Conservation (phyloP, 92 coral and sea anemone genomes). For the Muricea muricata region DNA sequence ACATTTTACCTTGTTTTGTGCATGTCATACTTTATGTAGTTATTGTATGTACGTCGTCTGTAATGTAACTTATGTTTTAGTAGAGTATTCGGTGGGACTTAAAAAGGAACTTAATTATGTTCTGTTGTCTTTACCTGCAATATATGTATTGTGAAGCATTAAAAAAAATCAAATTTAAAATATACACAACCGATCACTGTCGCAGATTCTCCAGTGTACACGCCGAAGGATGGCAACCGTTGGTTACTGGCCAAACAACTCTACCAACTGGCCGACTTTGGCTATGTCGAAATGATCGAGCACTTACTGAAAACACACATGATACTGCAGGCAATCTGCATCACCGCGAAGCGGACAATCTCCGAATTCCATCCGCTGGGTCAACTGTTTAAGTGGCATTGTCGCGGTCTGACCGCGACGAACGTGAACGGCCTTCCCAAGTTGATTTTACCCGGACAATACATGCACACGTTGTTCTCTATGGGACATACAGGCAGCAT, state of each 20-base stretch:
- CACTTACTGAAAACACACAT: conserved; percentile 93
- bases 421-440: conserved; percentile 93
- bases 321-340: conserved; percentile 96
- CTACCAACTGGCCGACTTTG: conserved; percentile 88
- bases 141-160: too few relatives aligned
- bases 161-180: too few relatives aligned
- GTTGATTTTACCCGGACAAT: conserved; percentile 74
- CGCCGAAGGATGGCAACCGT: conserved; percentile 80
- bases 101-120: too few relatives aligned
- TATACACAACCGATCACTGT: too few relatives aligned
- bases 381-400: conserved; percentile 82
- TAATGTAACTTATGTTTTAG: too few relatives aligned
- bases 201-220: conserved; percentile 84
- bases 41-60: too few relatives aligned
- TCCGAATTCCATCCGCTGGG: conserved; percentile 83
- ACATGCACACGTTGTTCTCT: conserved; percentile 93
- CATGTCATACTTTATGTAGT: too few relatives aligned
- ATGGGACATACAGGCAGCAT: conserved; percentile 85
- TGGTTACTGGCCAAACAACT: conserved; percentile 90
- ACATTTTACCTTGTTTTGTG: too few relatives aligned
- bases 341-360: conserved; percentile 75
- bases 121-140: too few relatives aligned
- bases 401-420: conserved; percentile 90
- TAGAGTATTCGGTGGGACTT: too few relatives aligned
- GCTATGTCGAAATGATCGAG: conserved; percentile 93